These are phyloP conservation scores for Chrysotoxum bicinctum DNA, from an alignment of 2,888 invertebrate species.

Conservation along the genomic window DNA sequence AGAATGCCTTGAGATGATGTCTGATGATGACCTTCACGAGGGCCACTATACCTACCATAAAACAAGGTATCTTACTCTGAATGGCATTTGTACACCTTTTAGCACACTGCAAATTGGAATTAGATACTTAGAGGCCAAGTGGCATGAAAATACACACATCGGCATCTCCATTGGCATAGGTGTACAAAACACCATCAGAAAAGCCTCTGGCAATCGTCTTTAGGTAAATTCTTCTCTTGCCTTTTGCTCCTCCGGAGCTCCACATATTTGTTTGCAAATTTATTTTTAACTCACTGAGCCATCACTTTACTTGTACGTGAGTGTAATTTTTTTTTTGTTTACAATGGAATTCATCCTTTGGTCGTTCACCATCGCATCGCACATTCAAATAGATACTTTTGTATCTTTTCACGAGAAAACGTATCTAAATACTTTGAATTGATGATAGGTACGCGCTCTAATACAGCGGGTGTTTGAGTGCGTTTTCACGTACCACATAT, in stretches of 20 bases:
- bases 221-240: not conserved
- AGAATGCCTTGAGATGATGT: slow-evolving; percentile 30
- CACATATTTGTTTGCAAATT: slow-evolving; percentile 24
- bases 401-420: slow-evolving; percentile 37
- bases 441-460: not conserved
- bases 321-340: slow-evolving; percentile 59
- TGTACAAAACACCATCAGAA: slow-evolving; percentile 25
- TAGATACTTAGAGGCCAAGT: slow-evolving; percentile 64
- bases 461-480: slow-evolving; percentile 17
- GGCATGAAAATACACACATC: slow-evolving; percentile 35
- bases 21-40: slow-evolving; percentile 54
- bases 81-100: not conserved
- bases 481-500: slow-evolving; percentile 23
- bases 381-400: slow-evolving; percentile 8
- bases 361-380: slow-evolving; percentile 1
- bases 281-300: slow-evolving; percentile 54
- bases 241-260: not conserved
- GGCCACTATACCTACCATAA: not conserved
- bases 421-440: slow-evolving; percentile 7
- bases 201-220: slow-evolving; percentile 30
- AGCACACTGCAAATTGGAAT: slow-evolving; percentile 35
- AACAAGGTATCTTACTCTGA: not conserved
- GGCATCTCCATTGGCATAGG: not conserved
- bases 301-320: slow-evolving; percentile 18
- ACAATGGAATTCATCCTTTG: slow-evolving; percentile 41